Conservation (phyloP, 2,888 invertebrate species). For the Lucinisca nassula region DNA sequence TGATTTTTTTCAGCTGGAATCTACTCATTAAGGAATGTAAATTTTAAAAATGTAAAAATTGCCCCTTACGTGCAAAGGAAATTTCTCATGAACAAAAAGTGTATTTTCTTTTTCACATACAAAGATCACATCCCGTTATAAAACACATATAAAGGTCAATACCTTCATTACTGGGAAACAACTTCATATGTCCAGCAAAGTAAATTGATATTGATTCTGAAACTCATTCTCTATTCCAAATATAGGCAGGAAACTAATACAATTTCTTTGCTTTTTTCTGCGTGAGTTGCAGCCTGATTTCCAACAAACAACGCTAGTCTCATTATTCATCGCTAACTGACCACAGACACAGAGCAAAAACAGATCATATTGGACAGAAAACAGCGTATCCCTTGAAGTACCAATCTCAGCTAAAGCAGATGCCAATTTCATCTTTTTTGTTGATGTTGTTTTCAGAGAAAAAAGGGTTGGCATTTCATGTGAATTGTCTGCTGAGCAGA, state of each 20-base stretch:
- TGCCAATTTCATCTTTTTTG: too few relatives aligned
- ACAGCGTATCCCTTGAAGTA: not conserved
- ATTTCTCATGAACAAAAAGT: too few relatives aligned
- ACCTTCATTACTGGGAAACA: not conserved
- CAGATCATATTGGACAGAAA: not conserved
- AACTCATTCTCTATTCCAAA: not conserved
- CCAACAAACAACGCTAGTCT: not conserved
- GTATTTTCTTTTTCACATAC: too few relatives aligned
- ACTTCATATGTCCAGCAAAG: not conserved
- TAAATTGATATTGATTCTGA: not conserved
- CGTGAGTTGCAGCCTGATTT: not conserved
- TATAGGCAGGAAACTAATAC: not conserved
- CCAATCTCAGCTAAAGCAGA: too few relatives aligned
- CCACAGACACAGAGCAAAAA: not conserved
- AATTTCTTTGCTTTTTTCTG: constrained; percentile 2
- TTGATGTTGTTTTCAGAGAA: too few relatives aligned
- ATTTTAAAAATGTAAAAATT: too few relatives aligned
- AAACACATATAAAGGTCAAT: not conserved
- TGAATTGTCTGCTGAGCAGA: too few relatives aligned
- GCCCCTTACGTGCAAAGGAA: too few relatives aligned
- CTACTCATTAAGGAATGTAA: too few relatives aligned
- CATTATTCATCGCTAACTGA: constrained; percentile 2
- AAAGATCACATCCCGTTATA: too few relatives aligned
- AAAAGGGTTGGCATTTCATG: too few relatives aligned
- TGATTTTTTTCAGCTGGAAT: too few relatives aligned